These are phyloP conservation scores for Hypomesus transpacificus DNA, from an alignment of 2,113 vertebrate species.

Conservation along the genomic window DNA sequence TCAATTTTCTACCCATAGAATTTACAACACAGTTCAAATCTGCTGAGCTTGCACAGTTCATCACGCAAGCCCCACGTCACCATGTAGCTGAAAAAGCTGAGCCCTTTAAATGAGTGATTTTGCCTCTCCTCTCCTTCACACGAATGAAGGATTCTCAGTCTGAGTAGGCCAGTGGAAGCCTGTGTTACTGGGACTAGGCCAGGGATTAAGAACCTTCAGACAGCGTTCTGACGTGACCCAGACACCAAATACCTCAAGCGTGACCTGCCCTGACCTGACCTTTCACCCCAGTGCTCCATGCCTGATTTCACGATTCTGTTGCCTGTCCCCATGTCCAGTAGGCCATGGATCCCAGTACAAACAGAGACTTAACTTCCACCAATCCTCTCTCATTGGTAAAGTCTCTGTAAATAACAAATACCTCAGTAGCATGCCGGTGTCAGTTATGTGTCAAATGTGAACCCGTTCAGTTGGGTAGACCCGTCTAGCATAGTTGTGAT, in stretches of 20 bases:
- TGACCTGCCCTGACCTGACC: constrained; percentile 19
- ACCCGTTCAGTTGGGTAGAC: background rate
- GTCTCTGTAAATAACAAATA: constrained; percentile 9
- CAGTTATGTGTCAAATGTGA: background rate
- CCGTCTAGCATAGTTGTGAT: too few species aligned
- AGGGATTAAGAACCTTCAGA: constrained; percentile 3
- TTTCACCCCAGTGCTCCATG: background rate
- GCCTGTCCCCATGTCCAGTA: background rate
- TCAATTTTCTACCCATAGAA: constrained; percentile 37
- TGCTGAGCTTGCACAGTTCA: constrained; percentile 18
- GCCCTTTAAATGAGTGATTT: background rate
- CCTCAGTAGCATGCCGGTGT: too few species aligned
- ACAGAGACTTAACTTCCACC: constrained; percentile 16
- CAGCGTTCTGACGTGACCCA: constrained; percentile 17
- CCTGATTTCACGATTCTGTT: background rate
- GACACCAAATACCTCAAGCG: constrained; percentile 15
- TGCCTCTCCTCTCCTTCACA: background rate
- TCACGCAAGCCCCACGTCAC: constrained; percentile 24
- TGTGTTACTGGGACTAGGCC: background rate
- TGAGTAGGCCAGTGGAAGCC: background rate
- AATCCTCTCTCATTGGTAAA: constrained; percentile 39
- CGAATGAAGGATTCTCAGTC: background rate
- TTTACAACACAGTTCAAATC: constrained; percentile 31
- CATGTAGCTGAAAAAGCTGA: constrained; percentile 11
- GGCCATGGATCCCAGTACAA: constrained; percentile 27